Base-by-base conservation (phyloP, 64 coral and sea anemone genomes). In the Montipora cactus region DNA sequence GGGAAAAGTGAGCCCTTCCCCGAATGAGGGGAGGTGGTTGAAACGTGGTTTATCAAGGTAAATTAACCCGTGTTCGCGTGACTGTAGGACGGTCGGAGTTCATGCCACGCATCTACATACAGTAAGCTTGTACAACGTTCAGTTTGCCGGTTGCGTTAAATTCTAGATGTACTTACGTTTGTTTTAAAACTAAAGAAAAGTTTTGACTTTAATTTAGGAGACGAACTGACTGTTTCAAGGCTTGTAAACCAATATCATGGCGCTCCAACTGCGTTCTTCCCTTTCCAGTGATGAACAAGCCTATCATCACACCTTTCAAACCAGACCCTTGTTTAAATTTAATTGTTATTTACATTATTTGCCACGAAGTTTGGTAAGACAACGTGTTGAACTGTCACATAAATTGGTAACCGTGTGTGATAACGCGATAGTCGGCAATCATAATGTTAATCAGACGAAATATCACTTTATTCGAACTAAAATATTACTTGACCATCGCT, bases 31-130 rank as follows among this genome's bases (percentile, higher is more conserved):
- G 74, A 77, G 21, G 83, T 93, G 91, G 91, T 66, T 93, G 12
- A 75, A 93, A 62, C 81, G 91, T 23, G 91, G 91, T 9, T 55
- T 93, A 2, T 93, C 91, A 21, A 93, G 91, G 91, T 93, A 79
- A 77, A 80, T 3, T 25, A 8, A 49, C 7, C 2, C 8, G 9
- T 6, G 59, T 69, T 84, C 23, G 81, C 81, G 81, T 86, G 64
- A 86, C 79, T 62, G 19, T 78, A 16, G 37, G 8, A 1, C 2
- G 4, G 5, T 21, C 5, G 19, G 18, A 71, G 68, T 71, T 71
- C 18, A 71, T 21, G 20, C 20, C 20, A 8, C 5, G 7, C 68
- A 71, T 71, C 68, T 5, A 57, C 53, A 11, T 23, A 5, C 19
- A 71, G 4, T 23, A 7, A 68, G 13, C 12, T 68, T 18, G 4